Evolutionary conservation across 2,113 vertebrate species (phyloP).

Genomic region (Hepsetus odoe): DNA sequence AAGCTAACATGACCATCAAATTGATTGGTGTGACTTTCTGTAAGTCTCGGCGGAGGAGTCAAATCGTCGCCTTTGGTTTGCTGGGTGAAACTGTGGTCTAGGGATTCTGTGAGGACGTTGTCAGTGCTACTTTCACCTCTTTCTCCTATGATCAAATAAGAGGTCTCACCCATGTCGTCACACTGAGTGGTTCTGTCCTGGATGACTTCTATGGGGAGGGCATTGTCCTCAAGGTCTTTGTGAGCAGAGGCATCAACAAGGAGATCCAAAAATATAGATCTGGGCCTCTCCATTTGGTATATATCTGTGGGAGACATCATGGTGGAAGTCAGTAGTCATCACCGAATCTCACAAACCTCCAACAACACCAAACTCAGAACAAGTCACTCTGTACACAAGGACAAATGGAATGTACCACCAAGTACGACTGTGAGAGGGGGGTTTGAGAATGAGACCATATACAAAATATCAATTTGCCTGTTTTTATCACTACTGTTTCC

Average conservation of each 20-base stretch:
- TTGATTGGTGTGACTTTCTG: constrained; percentile 36
- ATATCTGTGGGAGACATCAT: constrained; percentile 67
- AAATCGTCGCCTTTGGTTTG: constrained; percentile 43
- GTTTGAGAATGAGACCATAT: constrained; percentile 79
- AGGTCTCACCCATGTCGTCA: constrained; percentile 59
- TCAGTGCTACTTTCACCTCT: constrained; percentile 56
- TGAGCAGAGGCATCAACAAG: constrained; percentile 64
- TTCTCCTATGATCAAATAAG: constrained; percentile 69
- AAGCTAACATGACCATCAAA: constrained; percentile 17
- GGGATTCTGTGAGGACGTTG: constrained; percentile 61
- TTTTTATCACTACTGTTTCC: constrained; percentile 31
- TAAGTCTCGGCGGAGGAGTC: constrained; percentile 29
- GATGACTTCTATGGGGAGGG: constrained; percentile 50
- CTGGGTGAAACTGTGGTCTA: constrained; percentile 36
- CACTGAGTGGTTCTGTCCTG: constrained; percentile 42
- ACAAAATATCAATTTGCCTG: constrained; percentile 1
- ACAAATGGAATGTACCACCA: constrained; percentile 89
- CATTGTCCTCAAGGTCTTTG: constrained; percentile 39
- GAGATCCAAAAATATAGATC: constrained; percentile 73
- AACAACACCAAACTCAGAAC: constrained; percentile 64
- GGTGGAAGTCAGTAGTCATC: constrained; percentile 29
- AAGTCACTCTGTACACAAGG: constrained; percentile 76
- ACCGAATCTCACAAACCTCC: not conserved
- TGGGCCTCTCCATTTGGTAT: constrained; percentile 59
- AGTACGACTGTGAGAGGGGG: constrained; percentile 78